These are phyloP conservation scores for Gymnosoma rotundatum DNA, from an alignment of 2,888 invertebrate genomes.

Conservation along the genomic window DNA sequence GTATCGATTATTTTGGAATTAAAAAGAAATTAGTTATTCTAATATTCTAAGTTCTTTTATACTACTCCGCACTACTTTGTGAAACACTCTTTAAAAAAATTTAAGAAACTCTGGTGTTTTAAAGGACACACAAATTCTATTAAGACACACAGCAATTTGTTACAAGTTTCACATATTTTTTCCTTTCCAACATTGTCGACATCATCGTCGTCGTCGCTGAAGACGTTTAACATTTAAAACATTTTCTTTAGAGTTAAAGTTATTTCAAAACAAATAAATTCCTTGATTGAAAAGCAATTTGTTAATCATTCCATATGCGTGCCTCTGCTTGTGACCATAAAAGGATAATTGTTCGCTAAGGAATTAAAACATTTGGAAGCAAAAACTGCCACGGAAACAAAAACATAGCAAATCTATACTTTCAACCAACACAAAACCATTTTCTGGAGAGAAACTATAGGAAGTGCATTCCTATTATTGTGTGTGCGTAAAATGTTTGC, in stretches of 20 bases:
- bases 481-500: constrained; percentile 4
- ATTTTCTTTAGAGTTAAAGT: constrained; percentile 60
- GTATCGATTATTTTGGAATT: no score
- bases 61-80: background rate
- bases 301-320: constrained; percentile 71
- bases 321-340: constrained; percentile 69
- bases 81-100: background rate
- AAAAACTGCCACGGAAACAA: constrained; percentile 34
- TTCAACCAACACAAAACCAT: constrained; percentile 8
- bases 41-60: no score
- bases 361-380: constrained; percentile 72
- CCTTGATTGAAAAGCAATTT: constrained; percentile 69
- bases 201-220: constrained; percentile 13
- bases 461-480: constrained; percentile 29
- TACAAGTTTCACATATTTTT: constrained; percentile 35
- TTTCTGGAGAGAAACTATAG: constrained; percentile 7
- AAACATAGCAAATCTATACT: background rate
- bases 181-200: constrained; percentile 25
- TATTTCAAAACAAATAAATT: constrained; percentile 63
- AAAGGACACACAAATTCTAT: constrained; percentile 56
- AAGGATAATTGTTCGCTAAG: constrained; percentile 74
- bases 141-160: constrained; percentile 60
- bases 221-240: constrained; percentile 60
- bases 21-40: no score
- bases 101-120: constrained; percentile 41